Evolutionary conservation across 2,888 invertebrate genomes (phyloP), one percentile per base, ranked within the genome.

Genomic region (Desoria tigrina): DNA sequence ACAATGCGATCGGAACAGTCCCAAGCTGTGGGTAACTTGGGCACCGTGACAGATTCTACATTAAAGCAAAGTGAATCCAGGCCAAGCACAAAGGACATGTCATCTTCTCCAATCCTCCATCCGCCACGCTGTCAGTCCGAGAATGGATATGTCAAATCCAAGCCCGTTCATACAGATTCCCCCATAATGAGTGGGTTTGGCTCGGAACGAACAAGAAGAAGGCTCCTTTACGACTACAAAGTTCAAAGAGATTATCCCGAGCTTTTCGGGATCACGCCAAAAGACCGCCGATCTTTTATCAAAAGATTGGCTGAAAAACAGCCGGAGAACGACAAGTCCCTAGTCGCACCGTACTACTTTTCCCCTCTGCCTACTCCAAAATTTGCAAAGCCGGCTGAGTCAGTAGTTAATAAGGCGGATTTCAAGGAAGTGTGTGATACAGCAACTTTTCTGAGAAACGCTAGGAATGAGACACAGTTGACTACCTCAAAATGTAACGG

Each of bases 221-320:
- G 75, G 14, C 61, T 75, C 21, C 60, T 74, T 6, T 68, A 66
- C 37, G 75, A 75, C 53, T 69, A 69, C 62, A 74, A 74, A 60
- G 59, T 76, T 3, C 67, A 68, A 14, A 61, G 71, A 49, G 74
- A 76, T 53, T 76, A 76, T 49, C 76, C 76, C 0, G 76, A 76
- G 66, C 45, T 76, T 26, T 76, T 76, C 59, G 75, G 75, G 11
- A 76, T 76, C 26, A 76, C 71, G 7, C 75, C 75, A 14, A 66
- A 72, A 50, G 75, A 76, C 59, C 42, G 75, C 11, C 50, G 75
- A 42, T 67, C 71, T 16, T 76, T 72, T 21, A 74, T 74, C 14
- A 74, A 74, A 58, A 66, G 66, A 42, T 58, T 74, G 7, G 74
- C 71, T 11, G 63, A 72, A 37, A 54, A 65, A 49, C 58, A 51